Base-by-base conservation (phyloP, 2,797 vertebrate genomes). In the Enteromius radiatus region DNA sequence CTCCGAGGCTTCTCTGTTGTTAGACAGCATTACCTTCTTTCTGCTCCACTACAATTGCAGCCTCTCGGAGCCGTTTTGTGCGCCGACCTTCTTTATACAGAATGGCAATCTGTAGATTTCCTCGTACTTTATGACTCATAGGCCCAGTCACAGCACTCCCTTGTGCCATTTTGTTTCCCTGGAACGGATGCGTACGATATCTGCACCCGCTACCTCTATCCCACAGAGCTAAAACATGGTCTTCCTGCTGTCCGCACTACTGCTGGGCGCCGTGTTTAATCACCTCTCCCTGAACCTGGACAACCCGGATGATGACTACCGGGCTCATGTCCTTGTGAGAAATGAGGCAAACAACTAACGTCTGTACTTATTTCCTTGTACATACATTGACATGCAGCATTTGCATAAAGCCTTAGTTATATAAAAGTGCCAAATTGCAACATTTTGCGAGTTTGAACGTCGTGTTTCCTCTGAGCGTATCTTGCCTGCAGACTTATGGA, bases 401-500 rank as follows among this genome's bases (percentile, higher is more conserved):
- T 86, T 85, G 77, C 83, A 87, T 87, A 68, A 84, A 75, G 63
- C 63, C 80, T 47, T 65, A 75, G 86, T 89, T 88, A 85, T 82
- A 85, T 87, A 87, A 89, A 84, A 83, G 52, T 36, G 36, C 4
- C 75, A 71, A 84, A 70, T 86, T 87, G 68, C 71, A 79, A 76
- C 68, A 83, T 74, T 85, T 81, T 83, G 76, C 49, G 9, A 78
- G 78, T 71, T 80, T 73, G 81, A 83, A 69, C 17, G 21, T 19
- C 12, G 17, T 31, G 67, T 80, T 78, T 84, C 78, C 77, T 81
- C 59, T 9, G 63, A 79, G 80, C 71, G 38, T 77, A 80, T 86
- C 49, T 86, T 82, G 89, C 86, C 88, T 88, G 75, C 71, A 86
- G 86, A 87, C 68, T 86, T 82, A 86, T 86, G 83, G 86, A 88